These are phyloP conservation scores for Sisyra nigra DNA, from an alignment of 2,888 invertebrate species.

Conservation along the genomic window DNA sequence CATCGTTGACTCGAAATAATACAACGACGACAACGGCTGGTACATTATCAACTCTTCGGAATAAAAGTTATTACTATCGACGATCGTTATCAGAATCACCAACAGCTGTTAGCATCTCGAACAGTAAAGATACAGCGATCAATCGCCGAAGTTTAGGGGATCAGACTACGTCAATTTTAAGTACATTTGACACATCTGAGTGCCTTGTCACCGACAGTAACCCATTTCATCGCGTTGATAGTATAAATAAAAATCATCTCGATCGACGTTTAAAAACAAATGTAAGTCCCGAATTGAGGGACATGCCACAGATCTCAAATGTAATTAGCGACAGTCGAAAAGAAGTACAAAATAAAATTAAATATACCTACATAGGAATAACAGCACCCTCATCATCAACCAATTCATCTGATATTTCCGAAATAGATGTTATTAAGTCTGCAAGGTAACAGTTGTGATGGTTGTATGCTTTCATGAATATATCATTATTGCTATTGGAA, in stretches of 20 bases:
- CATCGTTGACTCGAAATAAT: constrained; percentile 29
- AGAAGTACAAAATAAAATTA: constrained; percentile 16
- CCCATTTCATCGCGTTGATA: constrained; percentile 6
- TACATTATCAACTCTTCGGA: constrained; percentile 13
- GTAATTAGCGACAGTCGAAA: not conserved
- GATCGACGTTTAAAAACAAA: not conserved
- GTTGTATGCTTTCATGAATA: not conserved
- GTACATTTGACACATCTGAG: constrained; percentile 8
- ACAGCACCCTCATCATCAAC: constrained; percentile 16
- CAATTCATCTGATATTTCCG: not conserved
- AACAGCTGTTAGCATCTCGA: constrained; percentile 14
- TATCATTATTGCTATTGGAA: not conserved
- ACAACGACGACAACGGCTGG: constrained; percentile 1
- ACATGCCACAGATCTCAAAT: not conserved
- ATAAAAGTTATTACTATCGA: constrained; percentile 24
- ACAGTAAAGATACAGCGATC: constrained; percentile 17
- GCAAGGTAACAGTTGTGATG: not conserved
- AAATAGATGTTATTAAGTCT: not conserved
- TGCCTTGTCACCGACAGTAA: constrained; percentile 9
- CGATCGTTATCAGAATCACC: constrained; percentile 31
- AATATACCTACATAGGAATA: constrained; percentile 24
- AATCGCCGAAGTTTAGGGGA: constrained; percentile 25
- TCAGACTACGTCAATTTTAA: constrained; percentile 6
- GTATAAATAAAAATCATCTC: constrained; percentile 2
- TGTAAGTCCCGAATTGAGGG: constrained; percentile 3